A percentile compares a stretch with the other conserved stretches of the same genome.
These are phyloP conservation scores for Beris morrisii DNA, from an alignment of 2,888 invertebrate genomes.

Conservation along the genomic window DNA sequence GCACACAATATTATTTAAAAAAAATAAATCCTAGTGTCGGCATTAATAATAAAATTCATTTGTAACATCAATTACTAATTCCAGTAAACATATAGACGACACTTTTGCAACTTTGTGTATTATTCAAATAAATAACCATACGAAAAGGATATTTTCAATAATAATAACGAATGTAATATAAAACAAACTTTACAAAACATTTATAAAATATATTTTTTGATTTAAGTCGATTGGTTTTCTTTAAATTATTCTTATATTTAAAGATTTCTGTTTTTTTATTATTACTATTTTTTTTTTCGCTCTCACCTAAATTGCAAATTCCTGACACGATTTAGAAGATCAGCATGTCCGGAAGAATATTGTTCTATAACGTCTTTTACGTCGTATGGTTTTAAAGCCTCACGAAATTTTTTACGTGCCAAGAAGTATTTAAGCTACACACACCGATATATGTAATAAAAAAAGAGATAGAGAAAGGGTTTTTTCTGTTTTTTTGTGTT, in stretches of 20 bases:
- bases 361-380: constrained; percentile 94
- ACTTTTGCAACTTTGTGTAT: not conserved
- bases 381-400: constrained; percentile 90
- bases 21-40: no score
- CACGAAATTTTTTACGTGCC: constrained; percentile 87
- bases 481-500: constrained; percentile 2
- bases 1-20: no score
- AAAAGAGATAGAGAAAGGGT: not conserved
- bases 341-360: constrained; percentile 85
- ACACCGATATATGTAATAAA: constrained; percentile 4
- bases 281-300: not conserved
- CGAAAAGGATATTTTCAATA: not conserved
- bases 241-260: not conserved
- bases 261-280: not conserved
- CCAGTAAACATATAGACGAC: no score
- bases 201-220: not conserved
- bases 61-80: no score
- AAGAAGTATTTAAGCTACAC: constrained; percentile 82
- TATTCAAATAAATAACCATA: not conserved
- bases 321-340: constrained; percentile 85
- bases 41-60: no score
- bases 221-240: not conserved
- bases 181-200: constrained; percentile 1
- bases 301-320: constrained; percentile 80
- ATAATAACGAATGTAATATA: not conserved